phyloP scores from a whole-genome alignment of 2,113 vertebrate species.

The Phalacrocorax brasilianus region DNA sequence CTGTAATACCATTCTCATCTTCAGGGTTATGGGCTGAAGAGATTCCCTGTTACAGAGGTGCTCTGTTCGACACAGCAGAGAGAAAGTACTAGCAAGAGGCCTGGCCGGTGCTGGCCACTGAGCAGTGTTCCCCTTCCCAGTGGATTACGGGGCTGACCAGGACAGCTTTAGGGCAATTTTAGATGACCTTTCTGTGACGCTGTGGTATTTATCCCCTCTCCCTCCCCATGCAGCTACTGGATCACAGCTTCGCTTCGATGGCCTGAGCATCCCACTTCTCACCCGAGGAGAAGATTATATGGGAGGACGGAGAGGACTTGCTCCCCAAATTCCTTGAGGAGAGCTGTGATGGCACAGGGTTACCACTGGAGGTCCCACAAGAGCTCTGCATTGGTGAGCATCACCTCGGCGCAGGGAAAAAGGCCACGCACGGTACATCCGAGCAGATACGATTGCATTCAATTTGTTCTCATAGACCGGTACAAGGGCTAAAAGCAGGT shows the following conservation, averaged over 20 bases:
- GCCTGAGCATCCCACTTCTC: neutral
- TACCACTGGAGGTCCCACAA: neutral
- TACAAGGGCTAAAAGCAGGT: neutral
- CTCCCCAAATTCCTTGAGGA: neutral
- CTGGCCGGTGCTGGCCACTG: neutral
- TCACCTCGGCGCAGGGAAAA: accelerated
- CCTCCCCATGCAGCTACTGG: neutral
- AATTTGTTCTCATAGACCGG: neutral
- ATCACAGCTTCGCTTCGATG: neutral
- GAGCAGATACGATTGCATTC: accelerated
- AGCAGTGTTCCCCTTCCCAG: neutral
- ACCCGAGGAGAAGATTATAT: accelerated
- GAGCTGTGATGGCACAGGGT: neutral
- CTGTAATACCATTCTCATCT: neutral
- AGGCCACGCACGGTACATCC: accelerated
- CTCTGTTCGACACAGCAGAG: neutral
- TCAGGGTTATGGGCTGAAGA: neutral
- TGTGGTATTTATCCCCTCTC: neutral
- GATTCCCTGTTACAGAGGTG: neutral
- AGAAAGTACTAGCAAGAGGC: neutral
- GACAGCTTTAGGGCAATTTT: neutral
- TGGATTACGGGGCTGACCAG: accelerated
- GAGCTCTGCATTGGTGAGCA: neutral
- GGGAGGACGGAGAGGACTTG: neutral
- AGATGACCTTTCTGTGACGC: neutral